Evolutionary conservation across 64 coral and sea anemone species (phyloP).

Genomic region (Actinia tenebrosa): DNA sequence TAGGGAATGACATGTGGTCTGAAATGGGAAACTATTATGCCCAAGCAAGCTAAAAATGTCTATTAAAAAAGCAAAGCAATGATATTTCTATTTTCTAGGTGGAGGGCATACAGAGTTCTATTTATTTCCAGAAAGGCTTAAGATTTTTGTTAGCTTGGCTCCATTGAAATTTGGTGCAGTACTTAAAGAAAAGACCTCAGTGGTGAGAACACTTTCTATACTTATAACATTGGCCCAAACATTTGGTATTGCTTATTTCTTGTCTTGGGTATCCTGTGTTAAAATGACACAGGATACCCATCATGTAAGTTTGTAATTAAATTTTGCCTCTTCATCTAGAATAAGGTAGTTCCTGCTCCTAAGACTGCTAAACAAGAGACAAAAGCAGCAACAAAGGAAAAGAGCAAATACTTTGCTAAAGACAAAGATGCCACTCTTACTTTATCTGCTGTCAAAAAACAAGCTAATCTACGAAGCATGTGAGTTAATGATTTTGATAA

Average conservation of each 20-base stretch:
- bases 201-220: not conserved
- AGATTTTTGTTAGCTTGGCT: slow-evolving; percentile 38
- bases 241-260: not conserved
- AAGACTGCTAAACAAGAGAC: not conserved
- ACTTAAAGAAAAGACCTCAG: not conserved
- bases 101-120: slow-evolving; percentile 39
- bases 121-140: slow-evolving; percentile 69
- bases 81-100: slow-evolving; percentile 8
- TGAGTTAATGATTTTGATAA: slow-evolving; percentile 7
- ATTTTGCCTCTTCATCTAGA: not conserved
- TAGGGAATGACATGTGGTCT: too few relatives aligned
- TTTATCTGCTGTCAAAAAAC: slow-evolving; percentile 37
- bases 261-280: not conserved
- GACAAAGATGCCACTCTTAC: not conserved
- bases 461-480: slow-evolving; percentile 37
- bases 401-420: slow-evolving; percentile 46
- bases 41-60: not conserved
- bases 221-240: not conserved
- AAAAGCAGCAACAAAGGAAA: not conserved
- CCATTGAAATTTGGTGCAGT: not conserved
- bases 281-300: not conserved
- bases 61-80: not conserved
- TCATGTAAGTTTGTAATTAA: not conserved
- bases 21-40: not conserved
- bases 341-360: not conserved